These are phyloP conservation scores for Calonectris borealis DNA, from an alignment of 2,113 vertebrate genomes.

Conservation along the genomic window DNA sequence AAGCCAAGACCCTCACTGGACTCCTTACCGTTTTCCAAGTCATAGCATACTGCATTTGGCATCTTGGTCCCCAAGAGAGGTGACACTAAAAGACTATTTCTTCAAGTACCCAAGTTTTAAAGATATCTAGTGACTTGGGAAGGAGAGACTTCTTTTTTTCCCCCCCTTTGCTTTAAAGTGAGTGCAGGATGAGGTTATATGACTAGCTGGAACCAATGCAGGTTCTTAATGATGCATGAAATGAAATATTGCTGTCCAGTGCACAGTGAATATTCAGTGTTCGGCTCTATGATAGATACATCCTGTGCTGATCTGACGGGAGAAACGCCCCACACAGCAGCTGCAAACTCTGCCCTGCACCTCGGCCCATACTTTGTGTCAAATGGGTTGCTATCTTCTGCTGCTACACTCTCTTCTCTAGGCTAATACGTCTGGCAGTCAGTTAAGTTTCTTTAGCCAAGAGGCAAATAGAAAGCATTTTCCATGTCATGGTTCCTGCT, in stretches of 20 bases:
- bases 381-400: background rate
- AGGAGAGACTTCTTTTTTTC: background rate
- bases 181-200: conserved; percentile 2
- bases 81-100: background rate
- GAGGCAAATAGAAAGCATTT: background rate
- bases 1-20: background rate
- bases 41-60: background rate
- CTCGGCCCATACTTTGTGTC: background rate
- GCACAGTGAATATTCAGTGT: conserved; percentile 14
- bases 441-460: background rate
- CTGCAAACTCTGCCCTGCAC: background rate
- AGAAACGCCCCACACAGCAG: background rate
- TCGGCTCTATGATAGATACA: conserved; percentile 1
- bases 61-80: background rate
- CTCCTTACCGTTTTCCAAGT: background rate
- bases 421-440: background rate
- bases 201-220: conserved; percentile 45
- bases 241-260: conserved; percentile 54
- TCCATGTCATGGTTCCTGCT: background rate
- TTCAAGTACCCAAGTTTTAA: background rate
- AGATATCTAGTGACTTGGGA: background rate
- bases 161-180: background rate
- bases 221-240: conserved; percentile 57
- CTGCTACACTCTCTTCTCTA: background rate
- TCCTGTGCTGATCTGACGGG: background rate